Percentiles rank a stretch among this genome's conserved stretches.
Conservation (phyloP, 2,888 invertebrate species). For the Hypomecis atomaria region DNA sequence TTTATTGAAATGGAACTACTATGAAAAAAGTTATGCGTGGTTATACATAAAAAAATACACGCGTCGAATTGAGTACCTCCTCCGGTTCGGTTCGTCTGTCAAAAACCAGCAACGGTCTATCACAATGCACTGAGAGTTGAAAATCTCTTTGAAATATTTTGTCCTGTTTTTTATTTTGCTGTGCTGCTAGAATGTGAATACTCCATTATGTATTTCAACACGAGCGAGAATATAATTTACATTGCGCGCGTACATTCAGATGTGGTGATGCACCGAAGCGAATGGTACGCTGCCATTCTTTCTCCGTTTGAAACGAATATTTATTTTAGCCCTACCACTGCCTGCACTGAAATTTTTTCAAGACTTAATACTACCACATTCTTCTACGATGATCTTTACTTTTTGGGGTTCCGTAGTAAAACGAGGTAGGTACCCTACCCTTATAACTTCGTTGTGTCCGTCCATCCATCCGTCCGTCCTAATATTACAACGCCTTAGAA, state of each 20-base stretch:
- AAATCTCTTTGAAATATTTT: not conserved
- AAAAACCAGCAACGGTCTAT: not conserved
- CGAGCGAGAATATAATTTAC: constrained; percentile 37
- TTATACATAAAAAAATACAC: too few relatives aligned
- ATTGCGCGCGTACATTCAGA: constrained; percentile 35
- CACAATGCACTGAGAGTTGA: not conserved
- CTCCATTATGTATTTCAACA: constrained; percentile 35
- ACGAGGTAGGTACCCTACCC: too few relatives aligned
- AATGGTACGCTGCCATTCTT: constrained; percentile 27
- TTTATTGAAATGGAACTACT: too few relatives aligned
- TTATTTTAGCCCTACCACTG: not conserved
- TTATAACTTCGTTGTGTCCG: too few relatives aligned
- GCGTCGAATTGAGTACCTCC: too few relatives aligned
- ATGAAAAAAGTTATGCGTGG: too few relatives aligned
- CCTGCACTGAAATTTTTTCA: constrained; percentile 5
- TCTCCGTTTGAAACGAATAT: constrained; percentile 14
- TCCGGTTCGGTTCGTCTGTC: too few relatives aligned
- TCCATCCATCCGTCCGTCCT: too few relatives aligned
- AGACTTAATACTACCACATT: not conserved
- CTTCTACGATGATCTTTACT: too few relatives aligned
- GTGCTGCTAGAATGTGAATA: constrained; percentile 19
- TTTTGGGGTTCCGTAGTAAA: too few relatives aligned
- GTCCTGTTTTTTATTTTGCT: constrained; percentile 10
- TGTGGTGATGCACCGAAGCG: constrained; percentile 32
- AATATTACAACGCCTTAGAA: too few relatives aligned